Evolutionary conservation across 2,113 vertebrate species (phyloP).

Genomic region (Saguinus imperator): DNA sequence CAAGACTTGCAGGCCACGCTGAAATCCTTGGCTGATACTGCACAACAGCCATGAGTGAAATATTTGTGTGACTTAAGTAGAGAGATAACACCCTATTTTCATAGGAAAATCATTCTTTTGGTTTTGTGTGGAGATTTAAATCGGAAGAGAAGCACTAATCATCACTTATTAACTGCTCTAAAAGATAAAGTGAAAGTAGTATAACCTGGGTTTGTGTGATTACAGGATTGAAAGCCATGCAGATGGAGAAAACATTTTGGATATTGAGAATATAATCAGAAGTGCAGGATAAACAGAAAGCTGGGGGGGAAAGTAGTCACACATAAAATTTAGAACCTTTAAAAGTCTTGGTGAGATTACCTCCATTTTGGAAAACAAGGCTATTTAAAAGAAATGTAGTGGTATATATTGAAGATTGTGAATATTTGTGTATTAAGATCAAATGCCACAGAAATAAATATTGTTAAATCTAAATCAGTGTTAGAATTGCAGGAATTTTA

Average conservation of each 20-base stretch:
- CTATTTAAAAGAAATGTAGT: background rate
- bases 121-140: background rate
- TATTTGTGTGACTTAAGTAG: background rate
- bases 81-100: background rate
- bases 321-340: background rate
- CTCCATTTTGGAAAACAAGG: background rate
- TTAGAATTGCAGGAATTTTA: background rate
- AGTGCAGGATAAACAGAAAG: no score
- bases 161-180: background rate
- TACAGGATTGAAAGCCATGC: background rate
- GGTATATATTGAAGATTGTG: background rate
- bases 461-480: background rate
- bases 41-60: background rate
- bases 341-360: background rate
- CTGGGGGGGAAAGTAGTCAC: background rate
- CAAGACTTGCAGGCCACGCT: accelerated
- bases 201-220: background rate
- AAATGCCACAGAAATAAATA: background rate
- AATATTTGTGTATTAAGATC: background rate
- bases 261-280: background rate
- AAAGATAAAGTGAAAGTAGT: background rate
- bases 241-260: background rate
- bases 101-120: conserved; percentile 14
- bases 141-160: background rate
- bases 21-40: background rate